Conservation (phyloP, 92 coral and sea anemone genomes). For the Virgularia gustaviana region DNA sequence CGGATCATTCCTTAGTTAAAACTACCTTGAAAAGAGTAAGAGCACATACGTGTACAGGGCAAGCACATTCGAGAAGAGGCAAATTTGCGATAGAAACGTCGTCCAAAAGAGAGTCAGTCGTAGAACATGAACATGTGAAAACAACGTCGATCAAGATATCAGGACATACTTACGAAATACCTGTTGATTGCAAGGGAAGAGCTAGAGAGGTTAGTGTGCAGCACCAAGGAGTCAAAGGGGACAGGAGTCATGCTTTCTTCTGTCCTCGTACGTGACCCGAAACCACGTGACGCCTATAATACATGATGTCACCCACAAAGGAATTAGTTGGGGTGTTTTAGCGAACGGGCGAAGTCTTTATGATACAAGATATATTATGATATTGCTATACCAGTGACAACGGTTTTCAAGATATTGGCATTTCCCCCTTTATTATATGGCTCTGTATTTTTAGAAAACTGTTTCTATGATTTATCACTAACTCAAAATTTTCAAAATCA, state of each 20-base stretch:
- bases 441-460: too few relatives aligned
- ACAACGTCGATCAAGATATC: constrained; percentile 26
- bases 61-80: constrained; percentile 15
- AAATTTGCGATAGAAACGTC: constrained; percentile 35
- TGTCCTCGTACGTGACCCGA: not conserved
- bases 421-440: too few relatives aligned
- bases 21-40: constrained; percentile 50
- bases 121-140: constrained; percentile 15
- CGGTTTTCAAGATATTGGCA: too few relatives aligned
- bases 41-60: constrained; percentile 18
- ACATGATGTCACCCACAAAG: not conserved
- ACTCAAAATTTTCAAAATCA: too few relatives aligned
- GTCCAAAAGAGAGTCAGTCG: not conserved
- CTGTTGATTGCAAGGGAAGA: constrained; percentile 35
- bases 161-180: constrained; percentile 29
- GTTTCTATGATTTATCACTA: too few relatives aligned
- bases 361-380: not conserved
- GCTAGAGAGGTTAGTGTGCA: constrained; percentile 30
- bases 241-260: not conserved
- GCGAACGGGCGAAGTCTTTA: not conserved
- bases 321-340: not conserved
- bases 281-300: not conserved
- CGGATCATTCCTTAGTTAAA: constrained; percentile 48
- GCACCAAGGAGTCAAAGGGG: too few relatives aligned
- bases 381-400: too few relatives aligned